Evolutionary conservation across 2,113 vertebrate species (phyloP).

Genomic region (Ceyx margarethae): DNA sequence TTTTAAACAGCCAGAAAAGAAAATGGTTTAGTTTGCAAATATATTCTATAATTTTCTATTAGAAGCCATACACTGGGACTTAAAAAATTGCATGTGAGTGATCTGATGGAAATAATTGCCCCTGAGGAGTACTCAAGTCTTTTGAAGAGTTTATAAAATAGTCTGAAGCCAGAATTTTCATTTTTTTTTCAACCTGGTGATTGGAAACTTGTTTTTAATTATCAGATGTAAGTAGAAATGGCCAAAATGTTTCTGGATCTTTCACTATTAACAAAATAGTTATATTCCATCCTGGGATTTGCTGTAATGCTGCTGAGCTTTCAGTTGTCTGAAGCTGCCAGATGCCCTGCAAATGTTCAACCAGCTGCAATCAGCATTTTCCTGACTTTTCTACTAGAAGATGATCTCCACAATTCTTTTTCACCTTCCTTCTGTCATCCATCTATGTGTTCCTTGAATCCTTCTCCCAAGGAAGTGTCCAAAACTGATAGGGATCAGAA

Average conservation of each 20-base stretch:
- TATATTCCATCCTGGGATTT: not conserved
- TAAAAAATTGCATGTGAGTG: not conserved
- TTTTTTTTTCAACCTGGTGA: not conserved
- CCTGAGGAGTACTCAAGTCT: not conserved
- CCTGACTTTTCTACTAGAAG: not conserved
- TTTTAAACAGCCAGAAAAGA: not conserved
- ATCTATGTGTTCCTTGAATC: not conserved
- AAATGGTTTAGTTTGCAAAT: not conserved
- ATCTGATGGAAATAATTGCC: not conserved
- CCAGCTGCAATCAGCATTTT: not conserved
- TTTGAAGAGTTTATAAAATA: not conserved
- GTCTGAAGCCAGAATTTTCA: not conserved
- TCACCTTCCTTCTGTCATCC: not conserved
- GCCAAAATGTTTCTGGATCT: not conserved
- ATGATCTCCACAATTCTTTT: not conserved
- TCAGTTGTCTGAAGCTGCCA: not conserved
- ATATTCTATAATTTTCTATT: not conserved
- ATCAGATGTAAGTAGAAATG: not conserved
- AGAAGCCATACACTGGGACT: not conserved
- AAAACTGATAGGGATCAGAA: not conserved
- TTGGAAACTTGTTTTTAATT: not conserved
- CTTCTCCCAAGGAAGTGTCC: not conserved
- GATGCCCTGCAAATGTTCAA: not conserved
- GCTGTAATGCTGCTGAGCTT: not conserved
- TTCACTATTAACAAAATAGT: not conserved